These are phyloP conservation scores for Chamaea fasciata DNA, from an alignment of 2,113 vertebrate species.

Conservation along the genomic window DNA sequence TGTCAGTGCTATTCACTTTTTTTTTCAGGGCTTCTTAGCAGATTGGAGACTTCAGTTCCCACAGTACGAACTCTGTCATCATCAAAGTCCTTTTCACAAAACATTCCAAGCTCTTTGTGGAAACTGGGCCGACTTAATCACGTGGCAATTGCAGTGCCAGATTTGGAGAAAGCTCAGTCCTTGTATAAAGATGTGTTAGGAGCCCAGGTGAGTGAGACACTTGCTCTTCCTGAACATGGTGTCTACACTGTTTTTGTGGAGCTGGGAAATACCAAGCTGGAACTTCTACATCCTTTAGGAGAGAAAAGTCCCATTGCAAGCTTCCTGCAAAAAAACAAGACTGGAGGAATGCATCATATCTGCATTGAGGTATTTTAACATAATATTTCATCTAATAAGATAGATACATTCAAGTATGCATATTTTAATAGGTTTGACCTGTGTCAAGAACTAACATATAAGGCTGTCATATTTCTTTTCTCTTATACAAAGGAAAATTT, in stretches of 20 bases:
- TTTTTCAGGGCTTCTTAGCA: conserved; percentile 71
- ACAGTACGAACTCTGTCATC: conserved; percentile 35
- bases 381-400: not conserved
- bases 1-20: not conserved
- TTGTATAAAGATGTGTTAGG: conserved; percentile 87
- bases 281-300: conserved; percentile 92
- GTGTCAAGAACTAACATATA: not conserved
- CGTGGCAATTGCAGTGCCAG: conserved; percentile 90
- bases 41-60: not conserved
- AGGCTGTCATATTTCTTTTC: not conserved
- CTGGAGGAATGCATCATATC: conserved; percentile 95
- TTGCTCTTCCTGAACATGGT: conserved; percentile 88
- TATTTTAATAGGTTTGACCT: not conserved
- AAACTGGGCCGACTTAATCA: conserved; percentile 90
- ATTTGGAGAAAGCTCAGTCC: conserved; percentile 83
- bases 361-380: conserved; percentile 88
- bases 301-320: conserved; percentile 86
- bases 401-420: not conserved
- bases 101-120: conserved; percentile 75
- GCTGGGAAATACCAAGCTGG: conserved; percentile 92
- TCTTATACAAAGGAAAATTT: not conserved
- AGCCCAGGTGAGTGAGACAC: conserved; percentile 81
- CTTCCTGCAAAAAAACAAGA: conserved; percentile 90
- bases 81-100: conserved; percentile 31
- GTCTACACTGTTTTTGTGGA: conserved; percentile 94